Evolutionary conservation across 35 echinoderm and acorn worm species (phyloP), one percentile per base, ranked within the genome.

Genomic region (Apostichopus parvimensis): DNA sequence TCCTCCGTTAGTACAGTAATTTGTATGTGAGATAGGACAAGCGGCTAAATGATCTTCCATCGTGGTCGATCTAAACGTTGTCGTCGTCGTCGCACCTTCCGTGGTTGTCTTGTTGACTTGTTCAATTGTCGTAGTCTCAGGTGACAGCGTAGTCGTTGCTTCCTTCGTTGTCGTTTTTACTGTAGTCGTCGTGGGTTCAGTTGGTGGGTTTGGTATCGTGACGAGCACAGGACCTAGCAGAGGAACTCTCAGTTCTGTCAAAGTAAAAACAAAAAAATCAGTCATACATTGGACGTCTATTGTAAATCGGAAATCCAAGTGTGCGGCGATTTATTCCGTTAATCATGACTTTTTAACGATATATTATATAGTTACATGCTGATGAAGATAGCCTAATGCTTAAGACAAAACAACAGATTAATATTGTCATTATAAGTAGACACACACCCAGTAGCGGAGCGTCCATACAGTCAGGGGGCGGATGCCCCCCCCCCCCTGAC

Each of bases 1-100:
- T 8, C 94, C 94, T 22, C 94, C 94, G 55, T 95, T 95, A 17
- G 93, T 59, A 93, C 94, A 95, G 59, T 86, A 95, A 84, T 78
- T 70, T 24, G 58, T 93, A 57, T 91, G 83, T 56, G 81, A 56
- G 23, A 22, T 20, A n/a, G 85, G 85, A 66, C 85, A 87, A 4
- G 8, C 9, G 57, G 5, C 59, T 28, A 87, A 57, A 26, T 87
- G 85, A 1, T 71, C 85, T 66, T 87, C 64, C 15, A 87, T 0
- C 1, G 85, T 87, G 22, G 85, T 71, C 11, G 64, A 25, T 21
- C 15, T 17, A 13, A 9, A 5, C 11, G 54, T 87, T 45, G 34
- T 45, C 34, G 26, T 28, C 26, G 57, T 62, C 53, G 85, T 65
- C 22, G 57, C 64, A 20, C 26, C 55, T n/a, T 21, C 25, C 21